These are phyloP conservation scores for Ophraella communa DNA, from an alignment of 2,888 invertebrate species.

Conservation along the genomic window DNA sequence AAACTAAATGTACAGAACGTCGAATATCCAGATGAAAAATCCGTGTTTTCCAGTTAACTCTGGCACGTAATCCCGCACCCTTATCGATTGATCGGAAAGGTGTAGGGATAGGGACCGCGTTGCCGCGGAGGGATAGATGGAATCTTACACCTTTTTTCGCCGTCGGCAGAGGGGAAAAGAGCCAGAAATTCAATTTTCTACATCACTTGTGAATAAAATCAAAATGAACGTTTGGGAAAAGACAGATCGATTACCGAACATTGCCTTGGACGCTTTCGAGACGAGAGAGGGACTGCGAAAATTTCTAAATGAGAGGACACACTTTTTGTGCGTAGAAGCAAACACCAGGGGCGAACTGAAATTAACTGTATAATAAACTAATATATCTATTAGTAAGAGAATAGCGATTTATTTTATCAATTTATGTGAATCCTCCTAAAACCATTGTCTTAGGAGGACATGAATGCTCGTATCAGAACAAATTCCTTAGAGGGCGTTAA, in stretches of 20 bases:
- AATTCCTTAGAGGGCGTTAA: too few relatives aligned
- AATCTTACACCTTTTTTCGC: constrained; percentile 42
- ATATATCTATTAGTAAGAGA: neutral
- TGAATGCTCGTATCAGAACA: too few relatives aligned
- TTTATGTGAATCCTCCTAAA: too few relatives aligned
- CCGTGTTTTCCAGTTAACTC: constrained; percentile 6
- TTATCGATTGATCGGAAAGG: constrained; percentile 35
- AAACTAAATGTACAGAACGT: too few relatives aligned
- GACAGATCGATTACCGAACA: constrained; percentile 47
- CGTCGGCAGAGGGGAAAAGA: constrained; percentile 39
- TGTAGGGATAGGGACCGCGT: neutral
- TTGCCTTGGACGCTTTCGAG: constrained; percentile 16
- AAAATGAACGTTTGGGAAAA: constrained; percentile 51
- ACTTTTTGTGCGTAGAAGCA: constrained; percentile 10
- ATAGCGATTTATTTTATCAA: too few relatives aligned
- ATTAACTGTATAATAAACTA: neutral
- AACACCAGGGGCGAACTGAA: neutral
- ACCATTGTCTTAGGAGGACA: too few relatives aligned
- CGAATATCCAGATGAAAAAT: constrained; percentile 1
- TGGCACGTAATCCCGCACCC: constrained; percentile 8
- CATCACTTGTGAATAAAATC: constrained; percentile 62
- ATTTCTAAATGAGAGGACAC: constrained; percentile 28
- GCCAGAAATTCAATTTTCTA: constrained; percentile 62
- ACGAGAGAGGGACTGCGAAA: constrained; percentile 24
- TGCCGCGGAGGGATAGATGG: constrained; percentile 17